phyloP scores from a whole-genome alignment of 2,888 invertebrate genomes.

The Pachydiplax longipennis region DNA sequence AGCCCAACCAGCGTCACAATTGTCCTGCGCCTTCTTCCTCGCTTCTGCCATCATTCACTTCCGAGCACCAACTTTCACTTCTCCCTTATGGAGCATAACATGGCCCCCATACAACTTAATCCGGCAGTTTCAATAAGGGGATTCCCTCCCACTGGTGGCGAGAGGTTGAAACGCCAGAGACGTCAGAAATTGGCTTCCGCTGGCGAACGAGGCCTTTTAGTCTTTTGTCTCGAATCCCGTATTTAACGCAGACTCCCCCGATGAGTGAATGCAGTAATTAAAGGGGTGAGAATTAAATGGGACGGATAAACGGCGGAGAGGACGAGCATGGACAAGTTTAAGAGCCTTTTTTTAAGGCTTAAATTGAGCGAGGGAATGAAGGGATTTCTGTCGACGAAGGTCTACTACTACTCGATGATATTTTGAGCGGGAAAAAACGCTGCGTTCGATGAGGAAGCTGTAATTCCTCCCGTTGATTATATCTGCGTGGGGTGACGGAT shows the following conservation, averaged over 20 bases:
- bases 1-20: not conserved
- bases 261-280: conserved; percentile 11
- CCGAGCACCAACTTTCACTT: not conserved
- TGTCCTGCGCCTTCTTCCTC: too few relatives aligned
- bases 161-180: not conserved
- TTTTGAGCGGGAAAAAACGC: not conserved
- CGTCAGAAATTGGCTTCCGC: not conserved
- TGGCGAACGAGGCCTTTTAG: not conserved
- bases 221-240: not conserved
- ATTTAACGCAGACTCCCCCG: not conserved
- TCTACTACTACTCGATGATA: too few relatives aligned
- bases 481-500: too few relatives aligned
- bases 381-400: too few relatives aligned
- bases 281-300: conserved; percentile 38
- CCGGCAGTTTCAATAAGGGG: not conserved
- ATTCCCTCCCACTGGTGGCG: not conserved
- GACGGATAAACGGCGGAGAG: not conserved
- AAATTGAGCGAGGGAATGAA: not conserved
- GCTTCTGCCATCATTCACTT: not conserved
- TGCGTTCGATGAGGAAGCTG: too few relatives aligned
- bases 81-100: not conserved
- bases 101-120: not conserved
- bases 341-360: not conserved
- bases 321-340: not conserved
- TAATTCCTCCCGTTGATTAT: too few relatives aligned